Conservation (phyloP, 2,797 vertebrate genomes). For the Clarias laeviceps region DNA sequence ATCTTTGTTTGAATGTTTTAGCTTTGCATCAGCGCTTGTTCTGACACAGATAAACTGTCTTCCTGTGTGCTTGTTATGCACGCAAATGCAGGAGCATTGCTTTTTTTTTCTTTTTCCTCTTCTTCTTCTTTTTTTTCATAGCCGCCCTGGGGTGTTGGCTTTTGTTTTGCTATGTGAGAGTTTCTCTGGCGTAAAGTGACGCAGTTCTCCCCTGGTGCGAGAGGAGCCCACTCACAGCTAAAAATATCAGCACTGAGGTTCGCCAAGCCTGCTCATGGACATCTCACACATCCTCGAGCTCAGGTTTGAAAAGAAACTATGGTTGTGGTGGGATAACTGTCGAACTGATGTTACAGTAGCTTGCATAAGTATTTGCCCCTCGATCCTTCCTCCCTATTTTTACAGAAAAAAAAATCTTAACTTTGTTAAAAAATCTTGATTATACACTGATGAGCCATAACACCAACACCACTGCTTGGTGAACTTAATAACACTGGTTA, state of each 20-base stretch:
- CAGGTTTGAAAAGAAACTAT: background rate
- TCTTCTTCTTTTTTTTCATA: conserved; percentile 13
- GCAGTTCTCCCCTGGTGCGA: conserved; percentile 34
- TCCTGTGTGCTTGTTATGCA: conserved; percentile 14
- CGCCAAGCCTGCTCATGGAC: conserved; percentile 23
- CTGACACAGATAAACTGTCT: background rate
- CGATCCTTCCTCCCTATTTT: background rate
- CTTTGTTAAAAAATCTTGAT: background rate
- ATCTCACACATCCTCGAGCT: conserved; percentile 19
- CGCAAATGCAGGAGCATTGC: conserved; percentile 12
- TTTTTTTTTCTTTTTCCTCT: background rate
- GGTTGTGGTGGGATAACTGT: background rate
- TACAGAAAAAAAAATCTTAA: background rate
- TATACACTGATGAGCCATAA: background rate
- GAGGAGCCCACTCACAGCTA: conserved; percentile 52
- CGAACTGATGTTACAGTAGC: background rate
- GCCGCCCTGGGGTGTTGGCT: conserved; percentile 36
- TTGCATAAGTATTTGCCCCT: background rate
- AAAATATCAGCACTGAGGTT: conserved; percentile 46
- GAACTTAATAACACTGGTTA: too few species aligned
- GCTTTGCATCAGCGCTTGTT: background rate
- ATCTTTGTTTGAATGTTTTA: background rate
- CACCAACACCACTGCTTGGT: too few species aligned
- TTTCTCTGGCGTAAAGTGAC: conserved; percentile 45
- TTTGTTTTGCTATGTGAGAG: conserved; percentile 38